Evolutionary conservation across 2,888 invertebrate species (phyloP), one percentile per base, ranked within the genome.

Genomic region (Bursaphelenchus okinawaensis): DNA sequence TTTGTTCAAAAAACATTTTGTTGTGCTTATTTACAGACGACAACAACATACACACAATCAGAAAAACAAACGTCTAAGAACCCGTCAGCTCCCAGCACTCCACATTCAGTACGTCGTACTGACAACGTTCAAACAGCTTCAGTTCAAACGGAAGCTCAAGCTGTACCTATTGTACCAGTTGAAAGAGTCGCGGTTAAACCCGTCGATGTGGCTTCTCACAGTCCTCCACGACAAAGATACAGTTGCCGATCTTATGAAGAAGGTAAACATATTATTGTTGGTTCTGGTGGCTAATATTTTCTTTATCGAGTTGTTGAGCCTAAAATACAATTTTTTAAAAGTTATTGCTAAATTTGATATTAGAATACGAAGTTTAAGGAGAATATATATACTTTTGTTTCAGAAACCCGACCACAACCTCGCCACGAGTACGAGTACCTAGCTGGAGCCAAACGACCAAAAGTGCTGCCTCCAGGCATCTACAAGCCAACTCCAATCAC

Each of bases 401-500:
- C 3, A 40, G 20, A 31, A 23, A 29, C n/a, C 19, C 20, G 57
- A 20, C 24, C 40, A 40, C 16, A 57, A 6, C n/a, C 62, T 56
- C n/a, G n/a, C n/a, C 24, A 62, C 24, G 31, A 23, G 28, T 22
- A 52, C n/a, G 16, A 40, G 22, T 16, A 19, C 54, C 65, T 20
- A 4, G 52, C 63, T 0, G 63, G 20, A 22, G 50, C 51, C 8
- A 63, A 51, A n/a, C 28, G 64, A 19, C 61, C 23, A 9, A 65
- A 65, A 65, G 65, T 52, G 23, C 64, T 65, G 1, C 63, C 65
- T n/a, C 26, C 65, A 20, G 65, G 52, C 64, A 65, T 65, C 28
- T 65, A 65, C 54, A 24, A 31, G n/a, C 52, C 65, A 12, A 65
- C 65, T 4, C 65, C 65, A 23, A 67, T 65, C 29, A 24, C 65